These are phyloP conservation scores for Aphaenogaster rudis DNA, from an alignment of 1,140 invertebrate species.

Conservation along the genomic window DNA sequence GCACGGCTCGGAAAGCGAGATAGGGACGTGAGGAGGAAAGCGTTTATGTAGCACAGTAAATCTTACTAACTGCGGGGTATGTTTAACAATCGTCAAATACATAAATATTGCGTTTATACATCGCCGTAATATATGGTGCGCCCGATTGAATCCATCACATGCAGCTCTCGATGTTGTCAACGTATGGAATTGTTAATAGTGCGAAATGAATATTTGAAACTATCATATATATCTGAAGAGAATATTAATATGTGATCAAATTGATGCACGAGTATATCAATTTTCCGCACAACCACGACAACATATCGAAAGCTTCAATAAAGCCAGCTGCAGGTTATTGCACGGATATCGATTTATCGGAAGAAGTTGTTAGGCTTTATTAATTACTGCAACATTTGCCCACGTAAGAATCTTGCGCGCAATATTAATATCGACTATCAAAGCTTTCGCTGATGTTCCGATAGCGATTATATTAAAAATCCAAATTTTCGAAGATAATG, in stretches of 20 bases:
- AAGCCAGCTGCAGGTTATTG: conserved; percentile 8
- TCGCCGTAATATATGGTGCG: not conserved
- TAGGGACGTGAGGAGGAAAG: conserved; percentile 17
- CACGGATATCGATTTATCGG: conserved; percentile 38
- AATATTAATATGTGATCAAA: conserved; percentile 8
- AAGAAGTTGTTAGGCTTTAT: conserved; percentile 39
- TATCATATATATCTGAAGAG: not conserved
- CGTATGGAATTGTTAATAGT: not conserved
- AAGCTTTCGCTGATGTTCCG: not conserved
- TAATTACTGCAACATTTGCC: conserved; percentile 47
- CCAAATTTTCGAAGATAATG: not conserved
- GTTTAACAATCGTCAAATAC: conserved; percentile 28
- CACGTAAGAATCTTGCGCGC: conserved; percentile 15
- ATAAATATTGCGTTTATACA: conserved; percentile 19
- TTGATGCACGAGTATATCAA: conserved; percentile 16
- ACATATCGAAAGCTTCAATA: conserved; percentile 27
- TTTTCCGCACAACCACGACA: conserved; percentile 13
- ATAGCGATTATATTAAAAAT: conserved; percentile 1
- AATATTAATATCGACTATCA: conserved; percentile 37
- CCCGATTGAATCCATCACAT: conserved; percentile 2
- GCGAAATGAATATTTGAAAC: conserved; percentile 6
- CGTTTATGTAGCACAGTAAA: conserved; percentile 30
- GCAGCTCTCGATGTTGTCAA: not conserved
- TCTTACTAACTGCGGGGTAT: conserved; percentile 17
- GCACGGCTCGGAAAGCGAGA: conserved; percentile 13